Percentiles rank a stretch among this genome's conserved stretches.
phyloP scores from a whole-genome alignment of 2,888 invertebrate species.

The Cryptops parisi region DNA sequence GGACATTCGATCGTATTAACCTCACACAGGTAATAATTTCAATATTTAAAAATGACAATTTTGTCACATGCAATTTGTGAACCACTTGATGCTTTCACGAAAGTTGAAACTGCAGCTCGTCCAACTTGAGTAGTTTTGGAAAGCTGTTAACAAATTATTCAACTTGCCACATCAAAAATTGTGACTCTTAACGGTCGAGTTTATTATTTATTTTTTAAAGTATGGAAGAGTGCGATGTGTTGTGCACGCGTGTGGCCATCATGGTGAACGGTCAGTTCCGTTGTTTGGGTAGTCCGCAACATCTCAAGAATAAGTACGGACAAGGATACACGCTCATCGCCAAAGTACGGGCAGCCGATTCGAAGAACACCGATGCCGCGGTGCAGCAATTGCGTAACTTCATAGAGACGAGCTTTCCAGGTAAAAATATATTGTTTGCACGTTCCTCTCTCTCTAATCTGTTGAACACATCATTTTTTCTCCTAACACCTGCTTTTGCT shows the following conservation, averaged over 20 bases:
- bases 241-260: constrained; percentile 62
- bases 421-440: constrained; percentile 25
- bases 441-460: too few relatives aligned
- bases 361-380: neutral
- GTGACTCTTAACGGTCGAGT: too few relatives aligned
- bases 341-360: constrained; percentile 31
- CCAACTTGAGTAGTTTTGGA: too few relatives aligned
- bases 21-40: constrained; percentile 44
- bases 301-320: constrained; percentile 60
- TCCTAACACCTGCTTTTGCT: too few relatives aligned
- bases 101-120: too few relatives aligned
- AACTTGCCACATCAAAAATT: too few relatives aligned
- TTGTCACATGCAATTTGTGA: neutral
- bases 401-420: constrained; percentile 27
- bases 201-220: constrained; percentile 30
- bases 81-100: too few relatives aligned
- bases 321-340: constrained; percentile 45
- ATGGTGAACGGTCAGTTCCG: constrained; percentile 66
- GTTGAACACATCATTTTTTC: too few relatives aligned
- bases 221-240: constrained; percentile 73
- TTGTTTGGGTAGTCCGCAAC: constrained; percentile 57
- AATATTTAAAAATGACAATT: constrained; percentile 42
- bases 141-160: too few relatives aligned
- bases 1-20: constrained; percentile 66
- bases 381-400: constrained; percentile 19